Evolutionary conservation across 2,797 vertebrate species (phyloP).

Genomic region (Phoeniculus purpureus): DNA sequence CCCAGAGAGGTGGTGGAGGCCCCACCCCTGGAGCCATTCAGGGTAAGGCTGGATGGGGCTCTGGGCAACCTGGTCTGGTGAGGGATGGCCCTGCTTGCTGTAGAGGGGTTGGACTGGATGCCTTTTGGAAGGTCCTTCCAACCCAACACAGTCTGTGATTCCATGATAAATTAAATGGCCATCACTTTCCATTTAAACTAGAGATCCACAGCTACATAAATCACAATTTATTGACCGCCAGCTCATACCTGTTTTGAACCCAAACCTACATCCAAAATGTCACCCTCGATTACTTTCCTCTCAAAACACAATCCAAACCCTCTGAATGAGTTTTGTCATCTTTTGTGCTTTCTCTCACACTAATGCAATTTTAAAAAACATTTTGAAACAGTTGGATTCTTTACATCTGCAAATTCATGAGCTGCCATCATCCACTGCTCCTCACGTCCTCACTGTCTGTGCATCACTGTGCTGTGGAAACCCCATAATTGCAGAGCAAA

Average conservation of each 20-base stretch:
- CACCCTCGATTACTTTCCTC: neutral
- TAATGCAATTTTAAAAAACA: neutral
- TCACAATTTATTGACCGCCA: neutral
- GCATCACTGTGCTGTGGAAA: neutral
- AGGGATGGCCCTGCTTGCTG: too few species aligned
- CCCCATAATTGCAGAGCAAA: conserved; percentile 13
- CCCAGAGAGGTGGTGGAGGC: too few species aligned
- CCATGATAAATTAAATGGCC: neutral
- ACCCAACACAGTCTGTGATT: too few species aligned
- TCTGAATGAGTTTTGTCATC: neutral
- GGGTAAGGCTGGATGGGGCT: too few species aligned
- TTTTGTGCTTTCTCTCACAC: neutral
- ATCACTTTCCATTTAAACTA: neutral
- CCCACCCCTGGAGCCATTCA: too few species aligned
- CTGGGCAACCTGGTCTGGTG: too few species aligned
- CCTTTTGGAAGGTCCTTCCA: too few species aligned
- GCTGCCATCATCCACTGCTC: neutral
- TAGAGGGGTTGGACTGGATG: too few species aligned
- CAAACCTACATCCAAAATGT: neutral
- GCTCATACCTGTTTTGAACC: neutral
- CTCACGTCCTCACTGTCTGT: neutral
- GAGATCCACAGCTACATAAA: neutral
- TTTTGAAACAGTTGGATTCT: conserved; percentile 26
- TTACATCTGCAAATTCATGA: neutral
- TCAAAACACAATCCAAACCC: neutral